These are phyloP conservation scores for Julus scanicus DNA, from an alignment of 2,888 invertebrate species.

Conservation along the genomic window DNA sequence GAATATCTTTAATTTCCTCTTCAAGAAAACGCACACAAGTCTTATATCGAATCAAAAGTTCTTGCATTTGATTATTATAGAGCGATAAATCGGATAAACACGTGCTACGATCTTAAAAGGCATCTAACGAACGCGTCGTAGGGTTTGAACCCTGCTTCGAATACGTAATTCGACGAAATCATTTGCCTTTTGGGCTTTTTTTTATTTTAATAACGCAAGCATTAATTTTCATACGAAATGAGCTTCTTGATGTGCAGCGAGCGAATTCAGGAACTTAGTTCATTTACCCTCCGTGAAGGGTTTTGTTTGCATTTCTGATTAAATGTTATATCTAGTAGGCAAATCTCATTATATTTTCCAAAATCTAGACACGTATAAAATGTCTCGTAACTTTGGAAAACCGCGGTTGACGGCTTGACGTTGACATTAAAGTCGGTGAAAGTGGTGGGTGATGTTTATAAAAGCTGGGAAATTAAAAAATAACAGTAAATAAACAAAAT, in stretches of 20 bases:
- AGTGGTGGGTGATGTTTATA: too few relatives aligned
- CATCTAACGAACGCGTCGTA: neutral
- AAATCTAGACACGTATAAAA: conserved; percentile 10
- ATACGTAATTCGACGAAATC: neutral
- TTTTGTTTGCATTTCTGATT: conserved; percentile 20
- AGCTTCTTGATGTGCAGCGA: neutral
- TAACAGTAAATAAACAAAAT: neutral
- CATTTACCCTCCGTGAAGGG: conserved; percentile 7
- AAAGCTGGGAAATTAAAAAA: neutral
- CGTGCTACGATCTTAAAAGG: neutral
- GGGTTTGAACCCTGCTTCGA: neutral
- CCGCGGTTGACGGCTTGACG: neutral
- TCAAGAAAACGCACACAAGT: neutral
- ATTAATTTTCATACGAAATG: conserved; percentile 33
- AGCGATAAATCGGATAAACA: conserved; percentile 3
- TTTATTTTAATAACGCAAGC: conserved; percentile 16
- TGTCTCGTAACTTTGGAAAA: neutral
- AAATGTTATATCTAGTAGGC: neutral
- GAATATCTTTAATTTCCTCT: conserved; percentile 33
- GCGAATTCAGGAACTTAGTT: neutral
- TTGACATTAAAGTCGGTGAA: too few relatives aligned
- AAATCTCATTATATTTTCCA: neutral
- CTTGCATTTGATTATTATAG: conserved; percentile 25
- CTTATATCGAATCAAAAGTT: neutral
- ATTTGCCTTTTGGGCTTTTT: neutral